These are phyloP conservation scores for Falcunculus frontatus DNA, from an alignment of 2,113 vertebrate genomes.

Conservation along the genomic window DNA sequence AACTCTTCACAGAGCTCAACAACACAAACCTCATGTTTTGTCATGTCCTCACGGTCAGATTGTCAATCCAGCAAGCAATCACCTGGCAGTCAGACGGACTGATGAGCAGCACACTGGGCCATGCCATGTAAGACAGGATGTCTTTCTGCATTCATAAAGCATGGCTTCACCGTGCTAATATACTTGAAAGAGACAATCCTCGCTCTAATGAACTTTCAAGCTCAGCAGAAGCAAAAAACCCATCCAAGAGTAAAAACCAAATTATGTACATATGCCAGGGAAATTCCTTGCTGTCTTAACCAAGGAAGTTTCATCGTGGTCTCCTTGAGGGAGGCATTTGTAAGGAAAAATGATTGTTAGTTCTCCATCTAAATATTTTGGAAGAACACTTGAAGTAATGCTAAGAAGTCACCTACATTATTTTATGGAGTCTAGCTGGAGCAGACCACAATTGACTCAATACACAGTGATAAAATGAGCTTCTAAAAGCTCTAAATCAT, in stretches of 20 bases:
- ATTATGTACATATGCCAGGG: neutral
- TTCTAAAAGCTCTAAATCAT: neutral
- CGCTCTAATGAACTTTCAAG: neutral
- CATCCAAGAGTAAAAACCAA: conserved; percentile 12
- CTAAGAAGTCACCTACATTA: neutral
- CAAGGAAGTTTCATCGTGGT: neutral
- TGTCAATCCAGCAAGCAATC: neutral
- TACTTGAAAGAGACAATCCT: neutral
- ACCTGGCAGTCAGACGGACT: neutral
- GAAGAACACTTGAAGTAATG: neutral
- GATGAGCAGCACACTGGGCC: neutral
- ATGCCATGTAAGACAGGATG: neutral
- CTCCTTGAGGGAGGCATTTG: neutral
- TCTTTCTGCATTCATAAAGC: neutral
- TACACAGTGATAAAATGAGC: neutral
- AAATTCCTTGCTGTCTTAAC: neutral
- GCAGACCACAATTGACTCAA: neutral
- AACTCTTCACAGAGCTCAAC: neutral
- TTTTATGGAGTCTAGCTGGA: neutral
- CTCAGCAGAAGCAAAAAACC: neutral
- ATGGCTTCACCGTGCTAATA: neutral
- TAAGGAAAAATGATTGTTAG: neutral
- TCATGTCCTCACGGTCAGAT: neutral
- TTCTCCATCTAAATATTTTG: neutral
- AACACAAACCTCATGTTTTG: neutral